phyloP scores from a whole-genome alignment of 2,888 invertebrate genomes.

The Tetrapedia diversipes region DNA sequence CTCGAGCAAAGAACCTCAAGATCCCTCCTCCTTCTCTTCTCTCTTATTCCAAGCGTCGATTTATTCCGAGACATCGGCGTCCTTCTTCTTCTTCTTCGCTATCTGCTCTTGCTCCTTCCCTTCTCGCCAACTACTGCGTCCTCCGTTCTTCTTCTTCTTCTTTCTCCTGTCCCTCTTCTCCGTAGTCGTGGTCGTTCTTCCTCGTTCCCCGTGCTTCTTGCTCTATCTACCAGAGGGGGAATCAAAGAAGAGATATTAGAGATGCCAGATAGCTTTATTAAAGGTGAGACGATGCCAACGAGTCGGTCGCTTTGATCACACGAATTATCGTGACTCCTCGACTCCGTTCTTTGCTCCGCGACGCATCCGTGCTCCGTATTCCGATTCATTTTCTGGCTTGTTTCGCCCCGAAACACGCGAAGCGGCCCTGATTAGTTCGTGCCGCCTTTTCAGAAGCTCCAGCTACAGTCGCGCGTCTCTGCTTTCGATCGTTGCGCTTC shows the following conservation, averaged over 20 bases:
- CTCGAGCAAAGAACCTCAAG: constrained; percentile 66
- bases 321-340: constrained; percentile 67
- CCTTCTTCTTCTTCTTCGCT: constrained; percentile 14
- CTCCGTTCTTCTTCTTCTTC: constrained; percentile 19
- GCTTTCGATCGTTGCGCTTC: neutral
- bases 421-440: constrained; percentile 23
- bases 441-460: neutral
- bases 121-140: no score
- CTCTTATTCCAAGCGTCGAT: constrained; percentile 28
- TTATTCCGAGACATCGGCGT: constrained; percentile 14
- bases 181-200: constrained; percentile 8
- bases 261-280: constrained; percentile 80
- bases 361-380: constrained; percentile 9
- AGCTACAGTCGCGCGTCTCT: neutral
- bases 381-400: constrained; percentile 36
- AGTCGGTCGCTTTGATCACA: constrained; percentile 77
- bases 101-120: constrained; percentile 1
- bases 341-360: constrained; percentile 39
- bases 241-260: constrained; percentile 72
- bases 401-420: constrained; percentile 14
- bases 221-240: constrained; percentile 21
- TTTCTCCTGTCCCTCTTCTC: constrained; percentile 28
- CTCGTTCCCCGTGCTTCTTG: constrained; percentile 34
- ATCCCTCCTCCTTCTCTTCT: constrained; percentile 50
- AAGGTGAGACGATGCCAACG: constrained; percentile 73